Percentiles rank a stretch among this genome's conserved stretches.
Evolutionary conservation across 2,888 invertebrate species (phyloP).

Genomic region (Drosophila pseudotakahashii): DNA sequence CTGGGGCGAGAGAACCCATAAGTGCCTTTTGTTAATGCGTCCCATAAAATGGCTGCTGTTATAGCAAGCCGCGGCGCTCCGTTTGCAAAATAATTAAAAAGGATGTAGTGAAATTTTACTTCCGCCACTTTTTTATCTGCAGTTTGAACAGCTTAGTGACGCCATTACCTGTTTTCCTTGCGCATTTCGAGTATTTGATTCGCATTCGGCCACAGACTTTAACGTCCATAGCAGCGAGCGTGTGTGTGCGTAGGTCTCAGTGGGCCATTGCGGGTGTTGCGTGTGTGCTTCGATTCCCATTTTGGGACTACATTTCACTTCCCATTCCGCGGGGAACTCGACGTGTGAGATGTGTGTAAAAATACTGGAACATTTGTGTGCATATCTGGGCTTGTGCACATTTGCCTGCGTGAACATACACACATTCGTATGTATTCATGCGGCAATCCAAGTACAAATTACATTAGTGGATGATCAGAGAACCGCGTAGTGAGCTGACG

Average conservation of each 20-base stretch:
- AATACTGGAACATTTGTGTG: slow-evolving; percentile 44
- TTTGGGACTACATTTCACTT: slow-evolving; percentile 16
- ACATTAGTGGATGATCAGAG: slow-evolving; percentile 66
- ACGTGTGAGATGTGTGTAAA: slow-evolving; percentile 43
- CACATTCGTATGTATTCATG: slow-evolving; percentile 1
- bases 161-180: slow-evolving; percentile 6
- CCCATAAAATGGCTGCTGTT: no score
- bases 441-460: slow-evolving; percentile 52
- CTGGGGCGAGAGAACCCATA: no score
- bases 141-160: slow-evolving; percentile 14
- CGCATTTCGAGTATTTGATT: slow-evolving; percentile 16
- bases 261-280: not conserved
- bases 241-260: not conserved
- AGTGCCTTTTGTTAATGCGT: no score
- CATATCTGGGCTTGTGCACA: not conserved
- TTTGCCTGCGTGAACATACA: not conserved
- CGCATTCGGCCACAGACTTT: no score
- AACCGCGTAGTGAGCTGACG: slow-evolving; percentile 17
- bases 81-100: no score
- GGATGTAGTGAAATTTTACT: no score
- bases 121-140: not conserved
- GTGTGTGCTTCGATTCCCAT: slow-evolving; percentile 12
- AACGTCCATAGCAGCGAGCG: not conserved
- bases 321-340: slow-evolving; percentile 32
- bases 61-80: no score